Evolutionary conservation across 2,113 vertebrate genomes (phyloP).

Genomic region (Leucoraja erinaceus): DNA sequence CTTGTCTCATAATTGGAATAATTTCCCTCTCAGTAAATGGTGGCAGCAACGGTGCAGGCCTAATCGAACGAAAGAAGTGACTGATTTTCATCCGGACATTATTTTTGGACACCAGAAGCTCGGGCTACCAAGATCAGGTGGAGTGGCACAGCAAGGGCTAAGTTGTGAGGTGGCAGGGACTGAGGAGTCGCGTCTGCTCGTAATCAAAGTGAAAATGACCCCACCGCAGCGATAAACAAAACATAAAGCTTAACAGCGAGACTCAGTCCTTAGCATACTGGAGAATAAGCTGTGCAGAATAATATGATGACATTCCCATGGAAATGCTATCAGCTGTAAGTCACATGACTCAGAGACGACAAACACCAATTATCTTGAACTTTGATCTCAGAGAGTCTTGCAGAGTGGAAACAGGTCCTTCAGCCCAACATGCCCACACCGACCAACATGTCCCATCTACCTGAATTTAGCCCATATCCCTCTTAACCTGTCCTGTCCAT

Average conservation of each 20-base stretch:
- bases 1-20: background rate
- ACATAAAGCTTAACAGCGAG: background rate
- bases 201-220: background rate
- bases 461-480: too few species aligned
- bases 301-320: background rate
- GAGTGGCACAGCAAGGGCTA: background rate
- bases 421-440: too few species aligned
- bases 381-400: too few species aligned
- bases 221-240: background rate
- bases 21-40: background rate
- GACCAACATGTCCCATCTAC: too few species aligned
- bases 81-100: background rate
- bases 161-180: background rate
- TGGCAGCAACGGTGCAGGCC: background rate
- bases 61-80: constrained; percentile 11
- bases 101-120: background rate
- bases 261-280: background rate
- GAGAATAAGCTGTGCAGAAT: background rate
- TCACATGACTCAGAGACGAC: background rate
- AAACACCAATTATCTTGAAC: background rate
- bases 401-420: too few species aligned
- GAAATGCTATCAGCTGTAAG: background rate
- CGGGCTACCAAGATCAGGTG: background rate
- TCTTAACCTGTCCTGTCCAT: too few species aligned
- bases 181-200: background rate